A percentile compares a stretch with the other conserved stretches of the same genome.
These are phyloP conservation scores for Microctonus hyperodae DNA, from an alignment of 2,888 invertebrate genomes.

Conservation along the genomic window DNA sequence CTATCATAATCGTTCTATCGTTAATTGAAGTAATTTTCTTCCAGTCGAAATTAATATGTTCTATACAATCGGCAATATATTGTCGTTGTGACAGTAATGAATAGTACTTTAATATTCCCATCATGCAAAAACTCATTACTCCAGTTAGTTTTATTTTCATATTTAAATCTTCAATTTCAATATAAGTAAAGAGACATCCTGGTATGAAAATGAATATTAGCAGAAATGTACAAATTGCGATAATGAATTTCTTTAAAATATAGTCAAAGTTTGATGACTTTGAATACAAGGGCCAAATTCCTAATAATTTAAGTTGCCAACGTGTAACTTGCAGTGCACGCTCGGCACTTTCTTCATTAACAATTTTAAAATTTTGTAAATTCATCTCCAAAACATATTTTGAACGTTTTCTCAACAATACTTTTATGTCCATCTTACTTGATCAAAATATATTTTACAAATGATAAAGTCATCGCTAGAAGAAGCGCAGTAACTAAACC, in stretches of 20 bases:
- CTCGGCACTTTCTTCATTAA: too few relatives aligned
- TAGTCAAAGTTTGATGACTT: neutral
- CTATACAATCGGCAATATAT: conserved; percentile 42
- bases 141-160: neutral
- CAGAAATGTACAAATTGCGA: conserved; percentile 14
- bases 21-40: neutral
- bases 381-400: too few relatives aligned
- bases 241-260: neutral
- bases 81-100: conserved; percentile 34
- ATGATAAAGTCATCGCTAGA: too few relatives aligned
- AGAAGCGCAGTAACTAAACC: too few relatives aligned
- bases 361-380: too few relatives aligned
- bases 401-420: too few relatives aligned
- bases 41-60: conserved; percentile 45
- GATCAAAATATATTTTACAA: too few relatives aligned
- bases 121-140: conserved; percentile 44
- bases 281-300: conserved; percentile 46
- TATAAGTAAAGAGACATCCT: conserved; percentile 19
- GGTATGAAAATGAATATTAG: conserved; percentile 23
- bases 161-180: neutral
- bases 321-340: too few relatives aligned
- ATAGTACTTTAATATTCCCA: conserved; percentile 45
- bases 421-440: too few relatives aligned
- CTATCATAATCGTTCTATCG: conserved; percentile 39
- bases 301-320: conserved; percentile 47